Conservation (phyloP, 2,888 invertebrate genomes). For the Eupithecia subumbrata region DNA sequence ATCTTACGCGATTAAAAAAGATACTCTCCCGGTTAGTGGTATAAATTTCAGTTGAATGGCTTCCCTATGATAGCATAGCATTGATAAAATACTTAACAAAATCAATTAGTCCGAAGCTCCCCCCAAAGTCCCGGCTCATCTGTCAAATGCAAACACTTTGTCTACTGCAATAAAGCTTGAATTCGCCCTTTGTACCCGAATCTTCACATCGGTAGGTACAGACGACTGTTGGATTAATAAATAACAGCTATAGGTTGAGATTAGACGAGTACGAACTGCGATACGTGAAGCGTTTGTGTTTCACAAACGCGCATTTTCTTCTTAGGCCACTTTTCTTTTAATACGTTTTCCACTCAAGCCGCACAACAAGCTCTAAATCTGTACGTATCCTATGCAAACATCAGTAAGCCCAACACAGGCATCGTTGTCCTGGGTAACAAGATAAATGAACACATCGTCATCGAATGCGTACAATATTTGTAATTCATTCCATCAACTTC, state of each 20-base stretch:
- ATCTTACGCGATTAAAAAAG: background rate
- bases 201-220: constrained; percentile 24
- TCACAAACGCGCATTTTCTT: background rate
- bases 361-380: background rate
- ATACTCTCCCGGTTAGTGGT: background rate
- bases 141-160: constrained; percentile 32
- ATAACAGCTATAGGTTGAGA: constrained; percentile 9
- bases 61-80: background rate
- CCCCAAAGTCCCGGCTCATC: constrained; percentile 20
- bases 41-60: background rate
- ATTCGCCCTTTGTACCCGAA: constrained; percentile 30
- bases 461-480: too few relatives aligned
- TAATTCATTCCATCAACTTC: too few relatives aligned
- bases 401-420: background rate
- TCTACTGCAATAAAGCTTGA: constrained; percentile 31
- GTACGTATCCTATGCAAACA: background rate
- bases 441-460: too few relatives aligned
- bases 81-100: background rate
- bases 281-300: background rate
- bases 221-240: constrained; percentile 9
- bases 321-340: background rate
- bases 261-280: background rate
- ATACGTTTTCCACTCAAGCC: background rate
- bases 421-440: too few relatives aligned
- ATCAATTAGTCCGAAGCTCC: constrained; percentile 19